These are phyloP conservation scores for Melinaea menophilus DNA, from an alignment of 2,888 invertebrate species.

Conservation along the genomic window DNA sequence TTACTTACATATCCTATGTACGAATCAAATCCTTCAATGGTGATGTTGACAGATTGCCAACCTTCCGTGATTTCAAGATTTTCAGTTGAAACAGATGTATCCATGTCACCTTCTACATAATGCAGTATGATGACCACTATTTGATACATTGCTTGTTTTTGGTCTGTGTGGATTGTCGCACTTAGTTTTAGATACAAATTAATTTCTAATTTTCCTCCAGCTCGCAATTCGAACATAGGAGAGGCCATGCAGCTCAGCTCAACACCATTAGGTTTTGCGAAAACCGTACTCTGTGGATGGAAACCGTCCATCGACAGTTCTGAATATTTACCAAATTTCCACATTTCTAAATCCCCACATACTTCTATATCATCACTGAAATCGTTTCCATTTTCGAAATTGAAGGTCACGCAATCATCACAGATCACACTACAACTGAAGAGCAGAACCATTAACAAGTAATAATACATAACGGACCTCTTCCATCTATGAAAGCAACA, in stretches of 20 bases:
- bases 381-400: conserved; percentile 42
- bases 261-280: conserved; percentile 40
- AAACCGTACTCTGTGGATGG: conserved; percentile 36
- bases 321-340: conserved; percentile 43
- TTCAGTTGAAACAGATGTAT: conserved; percentile 29
- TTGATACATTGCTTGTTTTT: conserved; percentile 25
- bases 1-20: conserved; percentile 47
- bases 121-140: conserved; percentile 38
- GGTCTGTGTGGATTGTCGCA: no score
- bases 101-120: conserved; percentile 21
- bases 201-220: conserved; percentile 42
- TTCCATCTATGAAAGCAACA: conserved; percentile 10
- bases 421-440: conserved; percentile 20
- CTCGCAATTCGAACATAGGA: conserved; percentile 41
- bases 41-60: conserved; percentile 38
- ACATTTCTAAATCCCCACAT: conserved; percentile 38
- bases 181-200: conserved; percentile 40
- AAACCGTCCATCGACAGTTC: conserved; percentile 37
- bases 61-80: conserved; percentile 29
- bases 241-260: conserved; percentile 45
- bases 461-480: background rate
- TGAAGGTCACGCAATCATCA: conserved; percentile 42
- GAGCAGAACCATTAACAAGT: conserved; percentile 11
- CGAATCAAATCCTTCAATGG: conserved; percentile 28
- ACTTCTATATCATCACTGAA: conserved; percentile 30